Evolutionary conservation across 2,113 vertebrate genomes (phyloP).

Genomic region (Anas platyrhynchos): DNA sequence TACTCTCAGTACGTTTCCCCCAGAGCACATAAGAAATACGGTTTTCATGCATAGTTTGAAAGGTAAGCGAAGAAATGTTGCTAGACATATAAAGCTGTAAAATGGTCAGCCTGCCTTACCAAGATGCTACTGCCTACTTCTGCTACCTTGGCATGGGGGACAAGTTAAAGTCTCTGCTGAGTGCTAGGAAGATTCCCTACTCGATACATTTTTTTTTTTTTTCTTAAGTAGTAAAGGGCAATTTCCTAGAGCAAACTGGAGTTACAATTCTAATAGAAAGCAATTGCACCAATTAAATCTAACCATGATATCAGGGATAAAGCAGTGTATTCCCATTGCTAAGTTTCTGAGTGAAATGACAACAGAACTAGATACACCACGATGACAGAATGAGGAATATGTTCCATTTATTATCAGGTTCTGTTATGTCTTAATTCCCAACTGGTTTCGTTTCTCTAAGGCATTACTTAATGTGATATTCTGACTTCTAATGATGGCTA

Average conservation of each 20-base stretch:
- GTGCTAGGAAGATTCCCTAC: rapidly evolving
- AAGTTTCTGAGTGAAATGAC: neutral
- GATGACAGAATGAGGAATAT: conserved; percentile 20
- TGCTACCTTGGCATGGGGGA: neutral
- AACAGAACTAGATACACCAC: neutral
- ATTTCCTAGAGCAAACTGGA: neutral
- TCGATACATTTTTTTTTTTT: no score
- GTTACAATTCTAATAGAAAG: neutral
- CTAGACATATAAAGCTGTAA: rapidly evolving
- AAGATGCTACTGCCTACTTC: rapidly evolving
- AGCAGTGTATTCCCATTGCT: neutral
- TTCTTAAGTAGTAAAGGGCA: neutral
- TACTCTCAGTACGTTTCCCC: neutral
- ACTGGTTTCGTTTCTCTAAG: neutral
- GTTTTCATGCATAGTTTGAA: neutral
- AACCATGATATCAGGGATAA: neutral
- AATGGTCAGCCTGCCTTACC: neutral
- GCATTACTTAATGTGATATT: neutral
- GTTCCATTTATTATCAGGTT: neutral
- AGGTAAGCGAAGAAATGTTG: rapidly evolving
- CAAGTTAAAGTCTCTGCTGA: neutral
- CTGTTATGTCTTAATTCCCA: neutral
- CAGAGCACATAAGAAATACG: neutral
- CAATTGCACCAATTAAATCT: neutral
- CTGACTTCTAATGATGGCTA: neutral